These are phyloP conservation scores for Apostichopus parvimensis DNA, from an alignment of 35 echinoderm and acorn worm species.

Conservation along the genomic window DNA sequence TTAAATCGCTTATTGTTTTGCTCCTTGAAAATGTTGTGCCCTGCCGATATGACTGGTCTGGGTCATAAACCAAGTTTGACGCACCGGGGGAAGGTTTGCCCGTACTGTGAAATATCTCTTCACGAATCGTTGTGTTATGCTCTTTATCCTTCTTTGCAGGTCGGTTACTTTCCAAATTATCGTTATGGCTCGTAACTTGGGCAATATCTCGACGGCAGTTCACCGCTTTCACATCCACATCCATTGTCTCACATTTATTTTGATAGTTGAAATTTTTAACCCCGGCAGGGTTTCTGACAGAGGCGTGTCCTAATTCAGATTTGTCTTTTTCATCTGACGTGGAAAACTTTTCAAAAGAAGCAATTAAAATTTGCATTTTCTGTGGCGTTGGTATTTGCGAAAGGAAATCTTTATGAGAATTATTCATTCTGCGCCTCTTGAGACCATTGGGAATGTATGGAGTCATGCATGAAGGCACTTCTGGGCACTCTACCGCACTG, in stretches of 20 bases:
- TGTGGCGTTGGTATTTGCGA: not conserved
- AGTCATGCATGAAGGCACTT: not conserved
- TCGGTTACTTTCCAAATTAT: no score
- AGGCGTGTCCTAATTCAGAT: not conserved
- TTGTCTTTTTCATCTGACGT: not conserved
- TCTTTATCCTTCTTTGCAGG: no score
- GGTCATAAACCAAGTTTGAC: not conserved
- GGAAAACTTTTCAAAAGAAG: not conserved
- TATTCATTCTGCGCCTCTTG: not conserved
- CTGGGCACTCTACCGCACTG: not conserved
- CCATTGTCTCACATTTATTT: not conserved
- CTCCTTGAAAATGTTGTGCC: no score
- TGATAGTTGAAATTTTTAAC: not conserved
- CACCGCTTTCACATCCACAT: not conserved
- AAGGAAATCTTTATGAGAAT: not conserved
- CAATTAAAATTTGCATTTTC: not conserved
- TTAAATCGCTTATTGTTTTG: no score
- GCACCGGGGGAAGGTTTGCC: not conserved
- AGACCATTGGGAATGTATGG: not conserved
- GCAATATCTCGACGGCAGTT: no score
- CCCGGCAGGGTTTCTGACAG: not conserved
- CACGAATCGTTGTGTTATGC: not conserved
- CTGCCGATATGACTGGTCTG: not conserved
- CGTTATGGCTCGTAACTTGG: no score
- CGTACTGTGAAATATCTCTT: not conserved